These are phyloP conservation scores for Copidosoma aretas DNA, from an alignment of 2,888 invertebrate genomes.

Conservation along the genomic window DNA sequence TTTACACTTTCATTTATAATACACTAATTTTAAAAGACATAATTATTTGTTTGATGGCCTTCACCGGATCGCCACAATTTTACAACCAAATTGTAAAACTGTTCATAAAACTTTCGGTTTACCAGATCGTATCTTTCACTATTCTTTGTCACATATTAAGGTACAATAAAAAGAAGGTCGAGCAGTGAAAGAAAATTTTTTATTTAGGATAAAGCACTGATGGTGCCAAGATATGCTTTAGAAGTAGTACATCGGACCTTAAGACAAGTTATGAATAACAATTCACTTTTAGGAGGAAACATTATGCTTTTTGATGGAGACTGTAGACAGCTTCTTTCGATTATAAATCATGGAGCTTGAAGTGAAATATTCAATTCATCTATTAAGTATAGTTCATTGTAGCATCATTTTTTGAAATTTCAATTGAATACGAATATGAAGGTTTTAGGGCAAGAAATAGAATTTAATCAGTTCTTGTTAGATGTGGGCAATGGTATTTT, in stretches of 20 bases:
- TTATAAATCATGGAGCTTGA: constrained; percentile 6
- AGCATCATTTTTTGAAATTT: constrained; percentile 26
- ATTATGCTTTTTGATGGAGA: constrained; percentile 27
- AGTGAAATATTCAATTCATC: constrained; percentile 26
- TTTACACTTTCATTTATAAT: no score
- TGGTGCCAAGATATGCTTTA: constrained; percentile 10
- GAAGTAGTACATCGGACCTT: constrained; percentile 41
- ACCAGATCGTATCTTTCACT: constrained; percentile 42
- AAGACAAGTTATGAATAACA: constrained; percentile 42
- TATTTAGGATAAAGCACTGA: constrained; percentile 46
- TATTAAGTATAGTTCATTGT: background rate
- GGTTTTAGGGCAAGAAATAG: constrained; percentile 27
- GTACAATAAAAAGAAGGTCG: constrained; percentile 40
- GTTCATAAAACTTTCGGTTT: constrained; percentile 53
- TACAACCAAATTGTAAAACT: constrained; percentile 54
- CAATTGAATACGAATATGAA: constrained; percentile 31
- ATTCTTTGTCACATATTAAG: constrained; percentile 42
- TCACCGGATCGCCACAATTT: constrained; percentile 54
- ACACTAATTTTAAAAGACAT: constrained; percentile 12
- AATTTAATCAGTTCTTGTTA: constrained; percentile 34
- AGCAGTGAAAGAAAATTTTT: constrained; percentile 39
- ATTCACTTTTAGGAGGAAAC: constrained; percentile 25
- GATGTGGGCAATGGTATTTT: constrained; percentile 33
- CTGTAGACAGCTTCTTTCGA: constrained; percentile 4
- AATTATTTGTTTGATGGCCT: constrained; percentile 46